Base-by-base conservation (phyloP, 2,797 vertebrate species). In the Onychomys arenicola region DNA sequence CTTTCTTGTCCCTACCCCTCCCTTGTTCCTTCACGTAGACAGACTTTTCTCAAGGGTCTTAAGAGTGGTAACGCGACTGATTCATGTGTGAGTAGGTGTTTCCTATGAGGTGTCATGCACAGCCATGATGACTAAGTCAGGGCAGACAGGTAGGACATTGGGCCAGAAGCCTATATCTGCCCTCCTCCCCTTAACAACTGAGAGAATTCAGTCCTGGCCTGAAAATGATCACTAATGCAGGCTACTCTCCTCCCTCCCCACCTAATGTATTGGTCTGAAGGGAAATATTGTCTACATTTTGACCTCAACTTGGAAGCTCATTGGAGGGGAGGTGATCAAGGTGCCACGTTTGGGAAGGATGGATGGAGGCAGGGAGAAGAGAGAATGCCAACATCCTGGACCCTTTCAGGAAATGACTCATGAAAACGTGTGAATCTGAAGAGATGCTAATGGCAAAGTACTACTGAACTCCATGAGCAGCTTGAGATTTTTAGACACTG, bases 211-310 rank as follows among this genome's bases (percentile, higher is more conserved):
- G 12, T 43, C 32, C 61, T 63, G 49, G 37, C n/a, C 43, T 13
- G 0, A 13, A 17, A 16, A 34, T n/a, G 63, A 6, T 40, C 32
- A 3, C 37, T 2, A 12, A 4, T 34, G 3, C 0, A 9, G 46
- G 17, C 23, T 55, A n/a, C 2, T 1, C 2, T 23, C 34, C 14
- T 14, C 11, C 52, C 29, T 75, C 57, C 3, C 5, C 3, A n/a
- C 52, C 46, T n/a, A 10, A 17, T 32, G 46, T 71, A 89, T 17
- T 61, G 2, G 1, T 2, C 23, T 10, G 43, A 59, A 92, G 80
- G 37, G 57, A 52, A 77, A 5, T 27, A 8, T 57, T 49, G 40
- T 67, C 19, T 73, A 37, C 1, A 46, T 59, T 43, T n/a, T 21
- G 37, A 52, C 80, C 21, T 76, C 59, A n/a, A 55, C 71, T 46